phyloP scores from a whole-genome alignment of 2,888 invertebrate genomes.

The Unio pictorum region DNA sequence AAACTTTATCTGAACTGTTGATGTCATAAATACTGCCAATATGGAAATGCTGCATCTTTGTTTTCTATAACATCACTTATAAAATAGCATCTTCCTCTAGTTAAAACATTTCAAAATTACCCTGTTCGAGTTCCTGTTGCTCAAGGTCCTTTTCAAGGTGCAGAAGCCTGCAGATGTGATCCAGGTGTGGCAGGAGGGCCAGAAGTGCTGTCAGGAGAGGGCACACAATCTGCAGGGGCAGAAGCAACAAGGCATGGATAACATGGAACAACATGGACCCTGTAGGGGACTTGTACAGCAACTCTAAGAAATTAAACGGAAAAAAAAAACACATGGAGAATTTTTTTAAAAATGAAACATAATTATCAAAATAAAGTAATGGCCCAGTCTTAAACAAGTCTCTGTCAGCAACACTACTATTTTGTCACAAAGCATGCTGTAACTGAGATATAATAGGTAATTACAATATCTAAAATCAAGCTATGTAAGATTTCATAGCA shows the following conservation, averaged over 20 bases:
- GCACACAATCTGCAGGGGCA: conserved; percentile 72
- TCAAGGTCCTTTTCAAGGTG: conserved; percentile 58
- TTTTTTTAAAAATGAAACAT: not conserved
- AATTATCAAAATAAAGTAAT: too few relatives aligned
- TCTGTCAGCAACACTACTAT: too few relatives aligned
- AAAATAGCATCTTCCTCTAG: too few relatives aligned
- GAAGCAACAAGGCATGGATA: conserved; percentile 75
- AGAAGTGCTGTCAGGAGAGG: conserved; percentile 70
- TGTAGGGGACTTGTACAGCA: conserved; percentile 75
- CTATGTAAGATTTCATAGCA: too few relatives aligned
- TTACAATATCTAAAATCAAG: too few relatives aligned
- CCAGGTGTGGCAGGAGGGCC: conserved; percentile 66
- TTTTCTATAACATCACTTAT: too few relatives aligned
- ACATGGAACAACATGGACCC: conserved; percentile 77
- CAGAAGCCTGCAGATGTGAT: conserved; percentile 62
- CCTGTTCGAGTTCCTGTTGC: conserved; percentile 57
- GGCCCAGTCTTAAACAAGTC: too few relatives aligned
- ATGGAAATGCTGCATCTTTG: too few relatives aligned
- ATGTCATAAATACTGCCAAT: too few relatives aligned
- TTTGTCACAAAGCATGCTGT: too few relatives aligned
- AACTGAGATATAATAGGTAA: too few relatives aligned
- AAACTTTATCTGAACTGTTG: too few relatives aligned
- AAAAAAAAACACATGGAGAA: not conserved
- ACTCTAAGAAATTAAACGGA: conserved; percentile 61
- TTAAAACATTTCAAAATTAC: conserved; percentile 21